Base-by-base conservation (phyloP, 2,888 invertebrate species). In the Phengaris alcon region DNA sequence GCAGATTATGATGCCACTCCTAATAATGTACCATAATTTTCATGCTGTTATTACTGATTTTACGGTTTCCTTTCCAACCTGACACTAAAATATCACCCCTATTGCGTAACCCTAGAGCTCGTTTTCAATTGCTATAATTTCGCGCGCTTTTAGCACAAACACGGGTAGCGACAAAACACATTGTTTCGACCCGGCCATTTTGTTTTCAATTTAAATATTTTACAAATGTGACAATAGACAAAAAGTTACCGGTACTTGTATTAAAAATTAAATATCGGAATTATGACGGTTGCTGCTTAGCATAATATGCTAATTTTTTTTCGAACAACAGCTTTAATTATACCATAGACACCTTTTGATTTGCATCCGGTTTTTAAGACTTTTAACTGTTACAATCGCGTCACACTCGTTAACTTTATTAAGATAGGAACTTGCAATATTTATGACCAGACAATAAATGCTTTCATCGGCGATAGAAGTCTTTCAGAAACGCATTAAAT, bases 181-280 rank as follows among this genome's bases (percentile, higher is more conserved):
- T 92, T 93, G 92, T 92, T 93, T 93, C 88, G 90, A 84, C 84
- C 86, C 88, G 86, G 83, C 86, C 88, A 90, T 90, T 91, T 89
- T 89, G 91, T 91, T 92, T 84, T 87, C 85, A 88, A 93, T 92
- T 93, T 91, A 88, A 93, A 93, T 91, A 92, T 90, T 90, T 91
- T 89, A 90, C 88, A 86, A 89, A 84, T 81, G 87, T 88, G 90
- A 92, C 92, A 93, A 93, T 91, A 91, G 91, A 90, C 85, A 85
- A 88, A 86, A 90, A 64, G 64, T 35, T 22, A 91, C 91, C 91
- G 91, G 93, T 93, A 93, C 93, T 93, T 91, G 91, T 91, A 87
- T 91, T 89, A 89, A 92, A 91, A 93, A 93, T 91, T 91, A 91
- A 90, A 92, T 90, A 91, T 90, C 88, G 88, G 90, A 92, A 91